These are phyloP conservation scores for Rhamphomyia laevipes DNA, from an alignment of 2,888 invertebrate genomes.

Conservation along the genomic window DNA sequence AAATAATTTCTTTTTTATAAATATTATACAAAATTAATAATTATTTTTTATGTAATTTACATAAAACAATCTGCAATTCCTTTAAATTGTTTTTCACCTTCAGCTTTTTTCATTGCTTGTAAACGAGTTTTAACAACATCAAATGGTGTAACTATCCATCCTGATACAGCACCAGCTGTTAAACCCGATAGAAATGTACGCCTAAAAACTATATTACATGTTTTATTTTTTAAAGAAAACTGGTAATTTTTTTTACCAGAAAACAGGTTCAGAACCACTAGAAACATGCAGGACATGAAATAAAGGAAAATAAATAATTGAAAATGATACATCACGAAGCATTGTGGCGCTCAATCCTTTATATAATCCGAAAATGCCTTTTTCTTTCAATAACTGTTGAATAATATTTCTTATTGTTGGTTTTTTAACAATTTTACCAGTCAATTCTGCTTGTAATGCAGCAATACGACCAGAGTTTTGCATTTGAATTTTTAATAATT, in stretches of 20 bases:
- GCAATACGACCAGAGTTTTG: slow-evolving; percentile 91
- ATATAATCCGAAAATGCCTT: slow-evolving; percentile 88
- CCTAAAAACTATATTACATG: slow-evolving; percentile 46
- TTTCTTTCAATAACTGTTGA: slow-evolving; percentile 58
- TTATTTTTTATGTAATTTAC: slow-evolving; percentile 46
- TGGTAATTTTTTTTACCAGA: slow-evolving; percentile 49
- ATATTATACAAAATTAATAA: background rate
- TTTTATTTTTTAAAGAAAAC: background rate
- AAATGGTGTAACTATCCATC: slow-evolving; percentile 84
- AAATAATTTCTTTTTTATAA: no score
- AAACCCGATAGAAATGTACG: slow-evolving; percentile 89
- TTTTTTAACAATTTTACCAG: slow-evolving; percentile 53
- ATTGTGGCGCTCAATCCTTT: slow-evolving; percentile 90
- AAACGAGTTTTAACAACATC: slow-evolving; percentile 97
- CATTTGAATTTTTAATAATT: slow-evolving; percentile 95
- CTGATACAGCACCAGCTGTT: slow-evolving; percentile 77
- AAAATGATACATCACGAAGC: slow-evolving; percentile 88
- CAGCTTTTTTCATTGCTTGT: slow-evolving; percentile 81
- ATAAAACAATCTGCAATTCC: slow-evolving; percentile 80
- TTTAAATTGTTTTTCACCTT: slow-evolving; percentile 73
- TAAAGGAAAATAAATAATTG: slow-evolving; percentile 91
- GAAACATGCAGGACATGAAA: slow-evolving; percentile 84
- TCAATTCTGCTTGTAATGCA: slow-evolving; percentile 47
- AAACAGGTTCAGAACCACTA: slow-evolving; percentile 60
- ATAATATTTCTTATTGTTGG: slow-evolving; percentile 73